Evolutionary conservation across 2,888 invertebrate genomes (phyloP).

Genomic region (Cosmorhoe ocellata): DNA sequence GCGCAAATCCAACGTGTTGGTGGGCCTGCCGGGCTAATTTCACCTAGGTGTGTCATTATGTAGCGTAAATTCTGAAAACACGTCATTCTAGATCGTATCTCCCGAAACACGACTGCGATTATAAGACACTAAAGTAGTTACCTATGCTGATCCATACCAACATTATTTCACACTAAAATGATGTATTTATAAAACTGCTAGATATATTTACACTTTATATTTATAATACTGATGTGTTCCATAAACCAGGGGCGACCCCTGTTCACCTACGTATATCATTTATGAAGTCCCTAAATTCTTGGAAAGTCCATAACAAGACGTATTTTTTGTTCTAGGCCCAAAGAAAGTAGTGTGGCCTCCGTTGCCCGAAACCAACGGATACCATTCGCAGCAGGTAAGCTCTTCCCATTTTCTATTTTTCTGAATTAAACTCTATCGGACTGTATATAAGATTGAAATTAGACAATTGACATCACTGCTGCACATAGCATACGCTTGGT

Average conservation of each 20-base stretch:
- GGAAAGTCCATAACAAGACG: too few relatives aligned
- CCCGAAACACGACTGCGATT: slow-evolving; percentile 42
- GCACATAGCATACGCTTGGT: slow-evolving; percentile 67
- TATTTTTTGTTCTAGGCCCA: slow-evolving; percentile 83
- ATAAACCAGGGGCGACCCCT: too few relatives aligned
- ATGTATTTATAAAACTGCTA: too few relatives aligned
- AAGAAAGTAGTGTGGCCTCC: slow-evolving; percentile 96
- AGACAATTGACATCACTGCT: slow-evolving; percentile 54
- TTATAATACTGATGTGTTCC: too few relatives aligned
- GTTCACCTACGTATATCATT: too few relatives aligned
- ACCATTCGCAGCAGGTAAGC: slow-evolving; percentile 84
- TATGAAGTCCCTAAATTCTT: too few relatives aligned
- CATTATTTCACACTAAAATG: neutral
- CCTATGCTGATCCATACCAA: too few relatives aligned
- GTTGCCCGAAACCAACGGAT: slow-evolving; percentile 85
- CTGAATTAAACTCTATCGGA: slow-evolving; percentile 10
- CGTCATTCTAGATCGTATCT: slow-evolving; percentile 50
- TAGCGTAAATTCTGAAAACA: slow-evolving; percentile 56
- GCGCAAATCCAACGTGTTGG: slow-evolving; percentile 64
- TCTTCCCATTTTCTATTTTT: neutral
- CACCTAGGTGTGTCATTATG: slow-evolving; percentile 73
- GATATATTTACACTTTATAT: too few relatives aligned
- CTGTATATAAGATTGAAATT: slow-evolving; percentile 47
- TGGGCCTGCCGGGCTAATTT: slow-evolving; percentile 67
- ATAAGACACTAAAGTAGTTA: slow-evolving; percentile 22